Evolutionary conservation across 2,113 vertebrate genomes (phyloP).

Genomic region (Thomomys bottae): DNA sequence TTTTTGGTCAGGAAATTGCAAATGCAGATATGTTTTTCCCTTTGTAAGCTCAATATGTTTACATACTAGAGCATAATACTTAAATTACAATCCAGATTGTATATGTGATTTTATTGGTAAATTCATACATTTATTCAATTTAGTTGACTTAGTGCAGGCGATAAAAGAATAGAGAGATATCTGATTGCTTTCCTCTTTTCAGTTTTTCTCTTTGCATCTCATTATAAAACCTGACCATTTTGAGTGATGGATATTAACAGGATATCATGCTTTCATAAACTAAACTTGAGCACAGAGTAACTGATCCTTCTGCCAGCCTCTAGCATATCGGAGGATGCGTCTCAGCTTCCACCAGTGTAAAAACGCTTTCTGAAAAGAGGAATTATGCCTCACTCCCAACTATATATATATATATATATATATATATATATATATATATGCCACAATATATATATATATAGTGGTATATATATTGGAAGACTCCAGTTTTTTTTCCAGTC

Average conservation of each 20-base stretch:
- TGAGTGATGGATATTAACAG: no score
- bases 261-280: not conserved
- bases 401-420: no score
- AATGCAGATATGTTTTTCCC: not conserved
- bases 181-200: not conserved
- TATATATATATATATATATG: no score
- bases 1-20: not conserved
- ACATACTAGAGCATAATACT: not conserved
- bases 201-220: not conserved
- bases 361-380: not conserved
- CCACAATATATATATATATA: no score
- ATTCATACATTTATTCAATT: not conserved
- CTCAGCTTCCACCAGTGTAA: not conserved
- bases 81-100: not conserved
- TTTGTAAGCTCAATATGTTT: not conserved
- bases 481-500: no score
- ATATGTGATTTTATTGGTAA: not conserved
- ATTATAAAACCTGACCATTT: slow-evolving; percentile 16
- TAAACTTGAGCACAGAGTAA: not conserved
- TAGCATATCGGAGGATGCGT: not conserved
- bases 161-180: not conserved
- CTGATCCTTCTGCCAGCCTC: not conserved
- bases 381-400: not conserved
- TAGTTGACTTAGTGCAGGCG: not conserved
- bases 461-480: no score